A percentile compares a stretch with the other conserved stretches of the same genome.
Evolutionary conservation across 2,888 invertebrate species (phyloP).

Genomic region (Archips crataeganus): DNA sequence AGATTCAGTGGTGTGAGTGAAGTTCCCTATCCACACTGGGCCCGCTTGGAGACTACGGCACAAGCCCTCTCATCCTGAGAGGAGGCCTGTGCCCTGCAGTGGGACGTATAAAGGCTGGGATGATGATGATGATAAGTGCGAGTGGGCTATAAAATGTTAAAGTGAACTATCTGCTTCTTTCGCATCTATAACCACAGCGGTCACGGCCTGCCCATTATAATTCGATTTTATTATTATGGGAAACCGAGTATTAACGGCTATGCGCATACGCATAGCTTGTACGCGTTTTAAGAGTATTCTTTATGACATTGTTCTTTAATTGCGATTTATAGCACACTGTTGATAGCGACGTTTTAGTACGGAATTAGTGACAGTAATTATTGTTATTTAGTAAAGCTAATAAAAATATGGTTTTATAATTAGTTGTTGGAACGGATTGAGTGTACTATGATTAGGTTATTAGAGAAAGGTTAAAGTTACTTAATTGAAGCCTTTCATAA

Average conservation of each 20-base stretch:
- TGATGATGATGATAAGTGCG: too few relatives aligned
- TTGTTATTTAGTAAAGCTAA: constrained; percentile 38
- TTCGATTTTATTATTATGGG: constrained; percentile 43
- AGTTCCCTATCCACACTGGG: too few relatives aligned
- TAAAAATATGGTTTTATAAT: constrained; percentile 40
- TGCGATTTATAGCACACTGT: constrained; percentile 41
- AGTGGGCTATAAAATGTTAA: too few relatives aligned
- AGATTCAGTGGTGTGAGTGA: too few relatives aligned
- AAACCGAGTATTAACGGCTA: constrained; percentile 38
- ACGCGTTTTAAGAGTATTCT: constrained; percentile 39
- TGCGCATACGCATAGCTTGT: constrained; percentile 21
- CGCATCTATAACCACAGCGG: constrained; percentile 3
- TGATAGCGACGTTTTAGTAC: constrained; percentile 36
- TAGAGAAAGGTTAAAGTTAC: neutral
- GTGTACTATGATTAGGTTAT: constrained; percentile 19
- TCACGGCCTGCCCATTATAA: constrained; percentile 39
- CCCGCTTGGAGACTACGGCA: too few relatives aligned
- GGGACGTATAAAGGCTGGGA: too few relatives aligned
- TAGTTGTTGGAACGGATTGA: constrained; percentile 23
- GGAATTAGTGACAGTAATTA: constrained; percentile 37
- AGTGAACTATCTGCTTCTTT: constrained; percentile 14
- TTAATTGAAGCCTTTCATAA: constrained; percentile 17
- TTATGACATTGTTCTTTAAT: constrained; percentile 43
- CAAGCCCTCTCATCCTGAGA: too few relatives aligned
- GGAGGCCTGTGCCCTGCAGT: too few relatives aligned